phyloP scores from a whole-genome alignment of 2,797 vertebrate species.

The Aythya fuligula region DNA sequence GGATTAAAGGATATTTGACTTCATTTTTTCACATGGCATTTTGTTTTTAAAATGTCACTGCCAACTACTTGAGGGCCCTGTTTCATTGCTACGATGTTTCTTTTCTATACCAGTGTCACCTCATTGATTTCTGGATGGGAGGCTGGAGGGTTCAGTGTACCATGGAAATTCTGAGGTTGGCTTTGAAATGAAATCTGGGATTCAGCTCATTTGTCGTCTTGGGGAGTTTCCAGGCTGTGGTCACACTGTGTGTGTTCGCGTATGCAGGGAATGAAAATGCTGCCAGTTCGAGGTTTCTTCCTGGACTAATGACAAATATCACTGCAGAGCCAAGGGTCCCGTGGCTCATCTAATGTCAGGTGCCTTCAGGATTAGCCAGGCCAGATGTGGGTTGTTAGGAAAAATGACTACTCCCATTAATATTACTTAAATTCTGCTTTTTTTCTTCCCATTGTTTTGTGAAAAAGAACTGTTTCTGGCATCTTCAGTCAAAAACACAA shows the following conservation, averaged over 20 bases:
- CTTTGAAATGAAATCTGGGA: slow-evolving; percentile 71
- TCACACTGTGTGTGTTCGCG: slow-evolving; percentile 68
- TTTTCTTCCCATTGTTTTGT: background rate
- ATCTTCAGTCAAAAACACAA: background rate
- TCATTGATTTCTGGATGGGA: slow-evolving; percentile 57
- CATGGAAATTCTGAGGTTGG: slow-evolving; percentile 68
- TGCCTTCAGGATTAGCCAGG: slow-evolving; percentile 63
- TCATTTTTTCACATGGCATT: background rate
- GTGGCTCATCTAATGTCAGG: slow-evolving; percentile 54
- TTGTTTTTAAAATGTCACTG: slow-evolving; percentile 47
- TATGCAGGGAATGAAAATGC: slow-evolving; percentile 64
- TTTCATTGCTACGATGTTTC: slow-evolving; percentile 57
- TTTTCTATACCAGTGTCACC: slow-evolving; percentile 57
- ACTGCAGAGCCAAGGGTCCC: slow-evolving; percentile 26
- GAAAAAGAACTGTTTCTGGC: background rate
- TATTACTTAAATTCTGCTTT: background rate
- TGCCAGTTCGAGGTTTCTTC: slow-evolving; percentile 68
- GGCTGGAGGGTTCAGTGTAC: slow-evolving; percentile 36
- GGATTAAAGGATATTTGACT: slow-evolving; percentile 31
- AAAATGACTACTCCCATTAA: slow-evolving; percentile 53
- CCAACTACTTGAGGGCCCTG: background rate
- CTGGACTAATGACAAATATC: slow-evolving; percentile 66
- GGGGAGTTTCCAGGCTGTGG: slow-evolving; percentile 71
- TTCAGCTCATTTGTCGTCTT: slow-evolving; percentile 67
- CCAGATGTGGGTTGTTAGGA: slow-evolving; percentile 50